Base-by-base conservation (phyloP, 2,888 invertebrate species). In the Atherix ibis region DNA sequence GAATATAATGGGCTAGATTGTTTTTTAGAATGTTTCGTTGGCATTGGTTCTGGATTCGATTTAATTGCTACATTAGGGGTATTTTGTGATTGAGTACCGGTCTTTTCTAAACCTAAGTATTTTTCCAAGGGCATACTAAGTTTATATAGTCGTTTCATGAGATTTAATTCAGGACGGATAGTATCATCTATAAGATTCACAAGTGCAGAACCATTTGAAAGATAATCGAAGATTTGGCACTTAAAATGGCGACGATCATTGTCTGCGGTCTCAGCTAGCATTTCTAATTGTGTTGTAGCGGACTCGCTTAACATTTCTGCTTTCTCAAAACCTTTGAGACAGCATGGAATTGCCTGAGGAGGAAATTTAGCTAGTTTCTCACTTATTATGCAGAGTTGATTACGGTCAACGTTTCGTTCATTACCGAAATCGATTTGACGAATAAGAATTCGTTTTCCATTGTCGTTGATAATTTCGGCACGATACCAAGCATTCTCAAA, bases 371-470 rank as follows among this genome's bases (percentile, higher is more conserved):
- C 62, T 41, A 77, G 64, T 35, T 74, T 70, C 4, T 71, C 66
- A 4, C 72, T 69, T 16, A 84, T 76, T 15, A 65, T 63, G 39
- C 75, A 71, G 18, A 84, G 56, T 24, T 71, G 60, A 9, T 65
- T 61, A 2, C 65, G 53, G 5, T 67, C 56, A 2, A 88, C 72
- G n/a, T 68, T 68, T 52, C 89, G 91, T 49, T 84, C 79, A 60
- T 95, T 95, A 5, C 97, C 97, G 63, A 84, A 98, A 63, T 98
- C 97, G 12, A 97, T 78, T 62, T 89, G 97, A 3, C 76, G 66
- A 2, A 97, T 80, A 35, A 71, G 62, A 2, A 76, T 68, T 40
- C 70, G 70, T 22, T 61, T 60, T 2, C 64, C 65, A 19, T 67
- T 66, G 4, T 74, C 60, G 26, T 71, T 70, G 40, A 75, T 65